These are phyloP conservation scores for Mimas tiliae DNA, from an alignment of 2,888 invertebrate species.

Conservation along the genomic window DNA sequence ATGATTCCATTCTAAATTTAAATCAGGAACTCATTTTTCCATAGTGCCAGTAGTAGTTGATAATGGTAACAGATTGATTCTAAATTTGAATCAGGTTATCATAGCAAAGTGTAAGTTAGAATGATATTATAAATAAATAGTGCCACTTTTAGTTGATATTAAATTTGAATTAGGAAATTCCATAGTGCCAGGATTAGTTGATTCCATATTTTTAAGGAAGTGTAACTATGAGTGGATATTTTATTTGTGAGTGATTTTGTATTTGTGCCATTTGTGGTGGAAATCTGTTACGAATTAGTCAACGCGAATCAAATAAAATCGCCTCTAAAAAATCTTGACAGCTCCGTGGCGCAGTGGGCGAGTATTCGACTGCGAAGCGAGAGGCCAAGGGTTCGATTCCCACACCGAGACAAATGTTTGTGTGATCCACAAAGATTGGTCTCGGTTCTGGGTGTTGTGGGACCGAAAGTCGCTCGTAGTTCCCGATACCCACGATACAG, in stretches of 20 bases:
- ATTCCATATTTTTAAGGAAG: neutral
- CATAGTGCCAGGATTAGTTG: neutral
- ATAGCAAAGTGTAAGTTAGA: neutral
- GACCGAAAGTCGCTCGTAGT: too few species aligned
- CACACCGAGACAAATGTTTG: too few species aligned
- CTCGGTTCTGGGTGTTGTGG: too few species aligned
- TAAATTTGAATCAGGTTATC: neutral
- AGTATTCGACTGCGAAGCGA: too few species aligned
- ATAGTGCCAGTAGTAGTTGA: neutral
- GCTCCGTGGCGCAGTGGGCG: too few species aligned
- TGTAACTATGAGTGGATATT: neutral
- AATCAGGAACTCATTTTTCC: constrained; percentile 4
- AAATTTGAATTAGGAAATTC: neutral
- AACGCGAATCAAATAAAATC: too few species aligned
- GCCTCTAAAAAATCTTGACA: too few species aligned
- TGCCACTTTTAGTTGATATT: neutral
- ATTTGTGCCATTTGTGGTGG: neutral
- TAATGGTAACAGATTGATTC: constrained; percentile 7
- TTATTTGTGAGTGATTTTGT: neutral
- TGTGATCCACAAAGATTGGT: too few species aligned
- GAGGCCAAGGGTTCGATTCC: too few species aligned
- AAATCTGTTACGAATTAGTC: neutral
- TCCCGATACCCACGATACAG: too few species aligned
- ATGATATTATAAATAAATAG: neutral
- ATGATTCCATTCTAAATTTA: constrained; percentile 25